phyloP scores from a whole-genome alignment of 1,140 invertebrate species.

The Atopsyche davidsoni region DNA sequence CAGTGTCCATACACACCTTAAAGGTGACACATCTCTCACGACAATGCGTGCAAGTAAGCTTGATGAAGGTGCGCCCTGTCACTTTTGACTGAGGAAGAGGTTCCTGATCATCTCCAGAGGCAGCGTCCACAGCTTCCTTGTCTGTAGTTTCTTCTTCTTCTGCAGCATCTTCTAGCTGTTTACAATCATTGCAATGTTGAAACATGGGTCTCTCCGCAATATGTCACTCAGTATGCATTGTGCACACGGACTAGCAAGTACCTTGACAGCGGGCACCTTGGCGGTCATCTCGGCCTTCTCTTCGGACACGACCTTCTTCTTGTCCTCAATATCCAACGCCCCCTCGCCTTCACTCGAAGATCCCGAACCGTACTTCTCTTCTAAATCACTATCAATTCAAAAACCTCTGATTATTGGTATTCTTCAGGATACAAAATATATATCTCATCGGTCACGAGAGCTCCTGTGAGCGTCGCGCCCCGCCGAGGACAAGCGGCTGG shows the following conservation, averaged over 20 bases:
- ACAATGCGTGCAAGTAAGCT: conserved; percentile 69
- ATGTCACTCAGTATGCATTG: too few species aligned
- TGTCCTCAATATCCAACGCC: conserved; percentile 45
- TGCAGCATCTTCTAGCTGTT: conserved; percentile 34
- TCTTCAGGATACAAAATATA: neutral
- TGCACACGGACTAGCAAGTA: too few species aligned
- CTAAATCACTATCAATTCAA: conserved; percentile 37
- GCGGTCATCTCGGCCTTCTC: conserved; percentile 41
- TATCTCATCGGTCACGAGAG: neutral
- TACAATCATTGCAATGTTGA: neutral
- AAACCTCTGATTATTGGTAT: conserved; percentile 4
- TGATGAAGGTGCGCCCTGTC: conserved; percentile 54
- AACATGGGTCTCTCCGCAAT: conserved; percentile 1
- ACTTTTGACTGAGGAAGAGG: conserved; percentile 38
- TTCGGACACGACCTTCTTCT: conserved; percentile 38
- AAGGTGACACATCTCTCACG: conserved; percentile 65
- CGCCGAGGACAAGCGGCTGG: conserved; percentile 2
- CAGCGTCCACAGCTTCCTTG: conserved; percentile 47
- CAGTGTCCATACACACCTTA: conserved; percentile 41
- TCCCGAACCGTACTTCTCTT: conserved; percentile 42
- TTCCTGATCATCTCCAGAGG: conserved; percentile 44
- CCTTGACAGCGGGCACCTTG: conserved; percentile 29
- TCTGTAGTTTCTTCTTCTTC: conserved; percentile 41
- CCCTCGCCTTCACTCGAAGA: conserved; percentile 43
- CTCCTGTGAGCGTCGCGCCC: conserved; percentile 9